Base-by-base conservation (phyloP, 2,113 vertebrate genomes). In the Sinocyclocheilus grahami region DNA sequence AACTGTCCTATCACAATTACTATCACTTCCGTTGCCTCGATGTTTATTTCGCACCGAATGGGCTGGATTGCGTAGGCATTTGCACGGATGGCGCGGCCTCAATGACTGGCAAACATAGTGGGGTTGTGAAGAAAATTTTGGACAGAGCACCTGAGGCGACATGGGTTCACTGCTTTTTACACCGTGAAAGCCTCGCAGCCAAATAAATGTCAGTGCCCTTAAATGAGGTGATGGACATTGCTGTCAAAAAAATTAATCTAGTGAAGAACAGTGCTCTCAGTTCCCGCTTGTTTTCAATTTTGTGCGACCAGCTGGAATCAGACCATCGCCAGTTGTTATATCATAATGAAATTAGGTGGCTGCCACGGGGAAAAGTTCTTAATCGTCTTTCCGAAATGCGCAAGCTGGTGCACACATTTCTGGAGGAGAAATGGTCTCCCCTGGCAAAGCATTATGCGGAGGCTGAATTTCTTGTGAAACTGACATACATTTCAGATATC, bases 141-240 rank as follows among this genome's bases (percentile, higher is more conserved):
- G 67, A 84, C 33, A 20, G 67, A 24, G 82, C 69, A 84, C 82
- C 69, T 9, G 46, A 30, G 9, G 67, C 69, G 18, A 42, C 30
- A n/a, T 83, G 82, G 82, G 53, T 67, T 16, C 67, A 83, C 18
- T 74, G 82, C 53, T 84, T 84, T 27, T 69, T 74, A 27, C 82
- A 84, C 46, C 24, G 82, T 74, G 67, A 84, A 46, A 74, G 22
- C 67, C 37, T 74, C 3, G 67, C 82, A 48, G 5, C n/a, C 24
- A 84, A 84, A 48, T 53, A 51, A 48, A 72, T 27, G 27, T 27
- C 27, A 27, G 27, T 27, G 27, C 27, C 27, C 27, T 27, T 27
- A 27, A 27, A 53, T 53, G 51, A 53, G 51, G 51, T 53, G 51
- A 16, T 18, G 4, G 12, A 55, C 53, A 18, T 55, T 42, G 39